Evolutionary conservation across 2,888 invertebrate genomes (phyloP).

Genomic region (Hemistola chrysoprasaria): DNA sequence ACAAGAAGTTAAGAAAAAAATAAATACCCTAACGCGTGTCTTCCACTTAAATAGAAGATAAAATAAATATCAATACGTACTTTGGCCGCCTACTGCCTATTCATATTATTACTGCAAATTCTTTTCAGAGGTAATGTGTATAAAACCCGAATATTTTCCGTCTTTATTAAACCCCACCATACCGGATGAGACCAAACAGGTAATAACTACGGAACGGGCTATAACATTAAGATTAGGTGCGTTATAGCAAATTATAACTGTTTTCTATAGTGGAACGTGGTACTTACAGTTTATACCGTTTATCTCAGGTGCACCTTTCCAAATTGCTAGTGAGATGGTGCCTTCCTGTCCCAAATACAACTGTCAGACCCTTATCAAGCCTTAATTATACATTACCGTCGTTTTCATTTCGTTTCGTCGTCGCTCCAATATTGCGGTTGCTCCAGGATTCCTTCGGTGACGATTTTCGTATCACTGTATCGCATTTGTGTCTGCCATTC

Average conservation of each 20-base stretch:
- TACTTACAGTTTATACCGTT: conserved; percentile 38
- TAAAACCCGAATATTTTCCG: conserved; percentile 5
- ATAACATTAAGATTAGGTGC: conserved; percentile 26
- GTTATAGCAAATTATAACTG: conserved; percentile 24
- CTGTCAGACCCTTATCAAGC: conserved; percentile 78
- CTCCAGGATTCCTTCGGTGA: conserved; percentile 46
- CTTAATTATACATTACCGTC: conserved; percentile 77
- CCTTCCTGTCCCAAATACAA: conserved; percentile 71
- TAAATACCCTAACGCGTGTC: too few relatives aligned
- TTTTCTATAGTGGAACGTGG: conserved; percentile 18
- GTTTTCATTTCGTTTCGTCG: conserved; percentile 62
- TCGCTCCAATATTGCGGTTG: conserved; percentile 43
- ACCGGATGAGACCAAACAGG: conserved; percentile 15
- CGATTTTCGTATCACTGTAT: conserved; percentile 32
- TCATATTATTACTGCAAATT: too few relatives aligned
- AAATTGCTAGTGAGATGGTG: conserved; percentile 59
- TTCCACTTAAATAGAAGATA: too few relatives aligned
- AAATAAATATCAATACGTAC: too few relatives aligned
- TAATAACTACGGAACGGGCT: conserved; percentile 11
- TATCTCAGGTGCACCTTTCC: conserved; percentile 61
- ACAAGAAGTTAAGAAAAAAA: too few relatives aligned
- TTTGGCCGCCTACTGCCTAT: too few relatives aligned
- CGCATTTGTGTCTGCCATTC: not conserved
- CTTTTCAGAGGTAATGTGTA: conserved; percentile 1
- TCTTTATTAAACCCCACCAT: conserved; percentile 1